Evolutionary conservation across 1,140 invertebrate genomes (phyloP).

Genomic region (Fopius arisanus): DNA sequence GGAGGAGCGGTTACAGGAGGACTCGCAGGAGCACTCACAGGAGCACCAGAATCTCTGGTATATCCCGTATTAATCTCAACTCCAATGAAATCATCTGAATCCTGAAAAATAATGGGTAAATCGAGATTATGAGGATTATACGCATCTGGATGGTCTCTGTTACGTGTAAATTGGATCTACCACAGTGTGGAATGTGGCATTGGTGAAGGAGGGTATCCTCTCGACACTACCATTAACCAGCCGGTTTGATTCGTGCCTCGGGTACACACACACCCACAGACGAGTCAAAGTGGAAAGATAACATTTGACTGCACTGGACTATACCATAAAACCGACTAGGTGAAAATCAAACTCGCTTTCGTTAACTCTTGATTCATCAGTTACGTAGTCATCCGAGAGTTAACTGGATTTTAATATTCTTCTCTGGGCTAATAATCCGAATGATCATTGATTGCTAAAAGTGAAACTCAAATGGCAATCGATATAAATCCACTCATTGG

Average conservation of each 20-base stretch:
- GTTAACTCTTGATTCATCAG: background rate
- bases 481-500: background rate
- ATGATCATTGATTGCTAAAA: background rate
- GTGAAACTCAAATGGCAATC: background rate
- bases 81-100: background rate
- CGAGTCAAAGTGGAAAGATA: background rate
- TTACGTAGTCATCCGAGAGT: background rate
- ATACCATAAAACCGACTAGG: background rate
- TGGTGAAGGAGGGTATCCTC: constrained; percentile 26
- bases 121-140: background rate
- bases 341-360: background rate
- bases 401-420: background rate
- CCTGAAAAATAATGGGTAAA: background rate
- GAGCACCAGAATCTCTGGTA: too few relatives aligned
- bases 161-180: constrained; percentile 17
- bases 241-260: constrained; percentile 8
- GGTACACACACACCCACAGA: background rate
- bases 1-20: too few relatives aligned
- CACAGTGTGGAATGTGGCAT: constrained; percentile 32
- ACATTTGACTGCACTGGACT: background rate
- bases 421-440: background rate
- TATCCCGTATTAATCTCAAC: background rate
- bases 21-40: too few relatives aligned
- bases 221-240: constrained; percentile 4
- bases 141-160: background rate